Conservation (phyloP, 2,888 invertebrate genomes). For the Sisyra terminalis region DNA sequence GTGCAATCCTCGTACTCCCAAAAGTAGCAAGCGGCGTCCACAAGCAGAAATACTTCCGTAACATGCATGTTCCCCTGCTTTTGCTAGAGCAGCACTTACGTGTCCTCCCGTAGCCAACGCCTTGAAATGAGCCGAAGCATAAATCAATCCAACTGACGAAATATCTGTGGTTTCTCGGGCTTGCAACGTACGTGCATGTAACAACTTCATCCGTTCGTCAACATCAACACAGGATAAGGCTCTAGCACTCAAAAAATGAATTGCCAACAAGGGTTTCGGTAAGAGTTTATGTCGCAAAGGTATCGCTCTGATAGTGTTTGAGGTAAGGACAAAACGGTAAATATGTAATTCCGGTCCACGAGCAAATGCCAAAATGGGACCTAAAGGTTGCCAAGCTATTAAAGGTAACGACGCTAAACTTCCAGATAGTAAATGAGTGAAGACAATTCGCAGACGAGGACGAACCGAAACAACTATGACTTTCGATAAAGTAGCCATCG, state of each 20-base stretch:
- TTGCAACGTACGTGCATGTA: neutral
- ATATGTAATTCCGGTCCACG: conserved; percentile 72
- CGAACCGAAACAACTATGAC: conserved; percentile 64
- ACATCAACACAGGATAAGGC: conserved; percentile 75
- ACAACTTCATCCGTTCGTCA: conserved; percentile 57
- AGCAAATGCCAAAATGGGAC: conserved; percentile 81
- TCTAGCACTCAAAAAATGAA: conserved; percentile 68
- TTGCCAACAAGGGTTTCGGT: conserved; percentile 53
- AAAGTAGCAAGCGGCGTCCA: conserved; percentile 48
- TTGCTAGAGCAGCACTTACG: conserved; percentile 63
- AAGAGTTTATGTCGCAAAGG: conserved; percentile 54
- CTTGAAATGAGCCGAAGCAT: conserved; percentile 75
- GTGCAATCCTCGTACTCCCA: conserved; percentile 41
- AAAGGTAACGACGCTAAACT: conserved; percentile 64
- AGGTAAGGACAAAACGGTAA: conserved; percentile 46
- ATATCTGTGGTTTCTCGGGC: conserved; percentile 61
- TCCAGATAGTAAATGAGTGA: conserved; percentile 37
- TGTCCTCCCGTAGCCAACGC: conserved; percentile 92
- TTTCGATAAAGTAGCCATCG: conserved; percentile 87
- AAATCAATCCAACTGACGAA: conserved; percentile 64
- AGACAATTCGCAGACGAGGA: conserved; percentile 60
- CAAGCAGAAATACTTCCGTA: conserved; percentile 54
- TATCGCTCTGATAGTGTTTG: conserved; percentile 38
- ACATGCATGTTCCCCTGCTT: conserved; percentile 58
- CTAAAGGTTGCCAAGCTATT: conserved; percentile 79